Evolutionary conservation across 2,888 invertebrate genomes (phyloP).

Genomic region (Arrhopalites spinosus): DNA sequence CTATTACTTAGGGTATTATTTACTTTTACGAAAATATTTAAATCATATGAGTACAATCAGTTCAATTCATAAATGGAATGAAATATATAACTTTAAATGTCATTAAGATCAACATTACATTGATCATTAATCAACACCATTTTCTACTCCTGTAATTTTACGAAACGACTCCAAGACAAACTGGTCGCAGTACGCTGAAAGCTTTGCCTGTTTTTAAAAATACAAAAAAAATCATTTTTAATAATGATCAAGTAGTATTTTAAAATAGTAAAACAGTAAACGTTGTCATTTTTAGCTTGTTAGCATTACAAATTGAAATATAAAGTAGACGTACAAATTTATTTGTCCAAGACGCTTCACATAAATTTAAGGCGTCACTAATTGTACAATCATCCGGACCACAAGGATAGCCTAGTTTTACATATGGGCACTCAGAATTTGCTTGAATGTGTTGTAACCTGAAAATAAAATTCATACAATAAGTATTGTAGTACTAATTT

Average conservation of each 20-base stretch:
- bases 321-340: background rate
- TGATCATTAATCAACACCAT: background rate
- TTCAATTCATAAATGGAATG: background rate
- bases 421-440: background rate
- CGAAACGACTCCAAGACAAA: background rate
- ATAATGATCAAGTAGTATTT: background rate
- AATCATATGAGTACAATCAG: too few relatives aligned
- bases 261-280: background rate
- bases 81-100: background rate
- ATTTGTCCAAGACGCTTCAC: conserved; percentile 2
- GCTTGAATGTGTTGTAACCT: background rate
- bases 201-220: background rate
- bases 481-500: background rate
- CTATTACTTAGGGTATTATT: too few relatives aligned
- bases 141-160: background rate
- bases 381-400: conserved; percentile 11
- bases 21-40: too few relatives aligned
- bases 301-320: background rate
- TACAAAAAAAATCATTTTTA: background rate
- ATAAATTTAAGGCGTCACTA: background rate
- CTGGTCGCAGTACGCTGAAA: background rate
- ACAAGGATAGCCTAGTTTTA: background rate
- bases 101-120: background rate
- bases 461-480: background rate
- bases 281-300: background rate